Evolutionary conservation across 2,113 vertebrate species (phyloP), one percentile per base, ranked within the genome.

Genomic region (Prinia subflava): DNA sequence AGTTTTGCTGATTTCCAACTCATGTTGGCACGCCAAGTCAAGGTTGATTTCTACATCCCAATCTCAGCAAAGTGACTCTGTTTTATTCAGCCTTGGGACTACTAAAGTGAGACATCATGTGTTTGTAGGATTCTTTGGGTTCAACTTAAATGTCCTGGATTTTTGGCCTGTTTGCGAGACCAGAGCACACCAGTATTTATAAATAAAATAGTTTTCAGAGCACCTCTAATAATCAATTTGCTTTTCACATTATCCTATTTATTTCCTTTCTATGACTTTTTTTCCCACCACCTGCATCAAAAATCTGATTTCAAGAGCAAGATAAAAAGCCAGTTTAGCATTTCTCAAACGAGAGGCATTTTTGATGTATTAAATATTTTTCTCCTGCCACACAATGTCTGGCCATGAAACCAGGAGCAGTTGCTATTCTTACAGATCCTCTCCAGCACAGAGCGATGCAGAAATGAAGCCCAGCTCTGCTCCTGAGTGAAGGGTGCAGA

Each of bases 91-190:
- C 57, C 13, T 42, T 13, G 21, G 22, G 18, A 21, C 20, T 20
- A 30, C 21, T 17, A 56, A 82, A 30, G 22, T 20, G 35, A 57
- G 42, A 25, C 11, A 23, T n/a, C 1, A 2, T 19, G 33, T 33
- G 6, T 50, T 82, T 75, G 27, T 39, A 63, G 30, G 56, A 59
- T 87, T 33, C 33, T 78, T 93, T 78, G 35, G 3, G 25, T 75
- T 90, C 42, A 52, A 5, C 10, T 71, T 30, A 28, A 25, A 7
- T 42, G 2, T 16, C 4, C 1, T 20, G 30, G 5, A 6, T 0
- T 5, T 5, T 75, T 39, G 44, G 9, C 20, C 31, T 30, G 2
- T 75, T 82, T 83, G n/a, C 13, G 21, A 85, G 35, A 10, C 8
- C 14, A 71, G 35, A 56, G 39, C 53, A 56, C 5, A 21, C 4